Evolutionary conservation across 2,888 invertebrate genomes (phyloP), one percentile per base, ranked within the genome.

Genomic region (Dynastes grantii): DNA sequence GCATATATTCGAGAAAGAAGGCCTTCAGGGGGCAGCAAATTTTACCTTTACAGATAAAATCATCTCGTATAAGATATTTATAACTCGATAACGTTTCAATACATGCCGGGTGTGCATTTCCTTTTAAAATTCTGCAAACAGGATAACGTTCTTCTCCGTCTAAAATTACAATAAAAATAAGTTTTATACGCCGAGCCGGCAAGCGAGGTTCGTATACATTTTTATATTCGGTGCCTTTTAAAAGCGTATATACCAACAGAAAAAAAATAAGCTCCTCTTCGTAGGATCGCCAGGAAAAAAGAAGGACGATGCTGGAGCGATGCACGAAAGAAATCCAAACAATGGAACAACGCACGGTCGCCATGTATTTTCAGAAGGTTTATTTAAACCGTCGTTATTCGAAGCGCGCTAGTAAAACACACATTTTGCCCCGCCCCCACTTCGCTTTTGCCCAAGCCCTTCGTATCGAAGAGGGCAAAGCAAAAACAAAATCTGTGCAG

Each of bases 301-400:
- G 22, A 51, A n/a, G 3, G 3, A 13, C 1, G 13, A 51, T 13
- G 51, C n/a, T 16, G 53, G 13, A 55, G 53, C 45, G 45, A 55
- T 16, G n/a, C n/a, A 1, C 13, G 16, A 13, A 55, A 55, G 53
- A n/a, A 55, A 55, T 16, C 53, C 53, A 55, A 55, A 61, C 61
- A 61, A 61, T 61, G 29, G 29, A 61, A 27, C 16, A 5, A 11
- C 61, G 29, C 27, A 29, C 1, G 22, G 11, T 22, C 29, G 22
- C 61, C 8, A 2, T 61, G 61, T 61, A 61, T 61, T 61, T 61
- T 27, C 29, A 13, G 29, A 61, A 27, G 2, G 61, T 61, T 61
- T 61, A 61, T 61, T 61, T 61, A 61, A 22, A 27, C 61, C 61
- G 16, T 29, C 61, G 27, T 61, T 61, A 61, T 29, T 8, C 61